Evolutionary conservation across 2,888 invertebrate species (phyloP).

Genomic region (Sinohyriopsis cumingii): DNA sequence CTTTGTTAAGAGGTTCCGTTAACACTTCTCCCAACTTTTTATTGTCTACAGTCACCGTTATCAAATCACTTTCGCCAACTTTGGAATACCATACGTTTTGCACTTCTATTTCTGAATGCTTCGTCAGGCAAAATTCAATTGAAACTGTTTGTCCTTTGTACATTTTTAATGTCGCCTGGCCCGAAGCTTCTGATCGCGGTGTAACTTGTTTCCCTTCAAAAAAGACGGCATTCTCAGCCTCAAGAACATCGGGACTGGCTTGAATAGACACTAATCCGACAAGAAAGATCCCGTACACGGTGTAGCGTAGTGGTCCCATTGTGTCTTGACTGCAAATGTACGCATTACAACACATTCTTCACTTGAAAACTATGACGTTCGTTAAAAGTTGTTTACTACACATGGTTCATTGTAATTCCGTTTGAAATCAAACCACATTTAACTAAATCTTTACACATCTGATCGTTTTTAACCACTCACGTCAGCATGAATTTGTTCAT

Average conservation of each 20-base stretch:
- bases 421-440: too few relatives aligned
- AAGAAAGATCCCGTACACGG: too few relatives aligned
- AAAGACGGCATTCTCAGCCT: conserved; percentile 4
- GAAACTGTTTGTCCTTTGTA: conserved; percentile 17
- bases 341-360: too few relatives aligned
- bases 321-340: too few relatives aligned
- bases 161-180: conserved; percentile 27
- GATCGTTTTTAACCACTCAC: too few relatives aligned
- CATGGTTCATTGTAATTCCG: too few relatives aligned
- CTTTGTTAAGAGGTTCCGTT: conserved; percentile 9
- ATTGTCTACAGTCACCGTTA: conserved; percentile 31
- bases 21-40: conserved; percentile 17
- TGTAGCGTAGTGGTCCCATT: too few relatives aligned
- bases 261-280: too few relatives aligned
- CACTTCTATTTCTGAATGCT: conserved; percentile 20
- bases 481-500: too few relatives aligned
- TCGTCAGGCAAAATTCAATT: conserved; percentile 39
- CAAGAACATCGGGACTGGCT: conserved; percentile 1
- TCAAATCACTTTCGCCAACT: conserved; percentile 35
- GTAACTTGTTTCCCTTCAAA: conserved; percentile 1
- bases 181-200: conserved; percentile 21
- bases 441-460: too few relatives aligned
- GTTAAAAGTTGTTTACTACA: too few relatives aligned
- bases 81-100: conserved; percentile 38
- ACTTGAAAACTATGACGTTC: too few relatives aligned